Evolutionary conservation across 2,888 invertebrate species (phyloP).

Genomic region (Andrena hattorfiana): DNA sequence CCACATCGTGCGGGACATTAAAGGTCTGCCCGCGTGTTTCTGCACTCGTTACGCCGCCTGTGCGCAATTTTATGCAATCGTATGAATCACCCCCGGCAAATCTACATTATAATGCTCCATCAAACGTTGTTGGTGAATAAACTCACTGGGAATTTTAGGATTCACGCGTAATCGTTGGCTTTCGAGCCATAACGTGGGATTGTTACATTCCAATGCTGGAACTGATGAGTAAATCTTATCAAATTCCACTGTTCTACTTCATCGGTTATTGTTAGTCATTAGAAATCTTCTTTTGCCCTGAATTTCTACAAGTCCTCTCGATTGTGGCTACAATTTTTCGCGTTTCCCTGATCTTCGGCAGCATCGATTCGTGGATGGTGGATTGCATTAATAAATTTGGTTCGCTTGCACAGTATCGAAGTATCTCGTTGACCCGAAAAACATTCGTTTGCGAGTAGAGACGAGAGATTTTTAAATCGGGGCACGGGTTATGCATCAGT

Average conservation of each 20-base stretch:
- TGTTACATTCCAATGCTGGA: background rate
- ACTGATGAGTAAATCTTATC: conserved; percentile 9
- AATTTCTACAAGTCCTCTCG: no score
- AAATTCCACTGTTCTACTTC: background rate
- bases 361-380: background rate
- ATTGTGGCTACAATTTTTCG: no score
- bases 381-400: conserved; percentile 19
- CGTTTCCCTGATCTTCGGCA: no score
- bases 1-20: conserved; percentile 69
- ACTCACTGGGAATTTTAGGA: conserved; percentile 26
- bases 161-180: background rate
- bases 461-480: conserved; percentile 59
- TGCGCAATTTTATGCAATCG: conserved; percentile 42
- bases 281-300: no score
- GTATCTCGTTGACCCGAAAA: conserved; percentile 33
- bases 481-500: conserved; percentile 59
- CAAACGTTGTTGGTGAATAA: conserved; percentile 15
- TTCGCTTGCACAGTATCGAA: background rate
- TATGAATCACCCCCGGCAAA: conserved; percentile 33
- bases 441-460: conserved; percentile 39
- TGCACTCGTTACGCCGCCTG: conserved; percentile 42
- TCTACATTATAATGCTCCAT: conserved; percentile 47
- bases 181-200: background rate
- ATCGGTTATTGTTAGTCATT: no score
- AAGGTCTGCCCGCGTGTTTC: conserved; percentile 61